phyloP scores from a whole-genome alignment of 2,113 vertebrate species.

The Thinocorus orbignyianus region DNA sequence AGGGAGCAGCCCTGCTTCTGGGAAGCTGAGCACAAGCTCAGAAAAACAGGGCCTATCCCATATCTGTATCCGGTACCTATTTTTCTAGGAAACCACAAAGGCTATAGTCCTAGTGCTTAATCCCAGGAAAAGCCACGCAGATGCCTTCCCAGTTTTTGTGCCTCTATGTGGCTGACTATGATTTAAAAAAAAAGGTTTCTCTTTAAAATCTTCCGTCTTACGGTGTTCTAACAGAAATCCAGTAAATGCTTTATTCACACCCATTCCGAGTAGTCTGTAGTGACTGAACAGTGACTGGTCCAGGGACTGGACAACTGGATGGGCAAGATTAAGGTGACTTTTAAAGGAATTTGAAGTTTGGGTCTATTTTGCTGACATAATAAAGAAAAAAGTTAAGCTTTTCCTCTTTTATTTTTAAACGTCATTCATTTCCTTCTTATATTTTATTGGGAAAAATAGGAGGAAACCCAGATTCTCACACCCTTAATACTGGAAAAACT shows the following conservation, averaged over 20 bases:
- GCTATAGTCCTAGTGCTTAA: not conserved
- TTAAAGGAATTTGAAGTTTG: not conserved
- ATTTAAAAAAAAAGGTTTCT: not conserved
- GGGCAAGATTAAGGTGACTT: not conserved
- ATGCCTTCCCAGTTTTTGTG: not conserved
- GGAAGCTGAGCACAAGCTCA: not conserved
- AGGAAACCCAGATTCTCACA: constrained; percentile 50
- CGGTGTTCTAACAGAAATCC: not conserved
- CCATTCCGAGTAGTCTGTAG: not conserved
- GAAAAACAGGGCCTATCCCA: accelerated
- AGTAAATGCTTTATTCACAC: not conserved
- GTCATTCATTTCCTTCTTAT: constrained; percentile 15
- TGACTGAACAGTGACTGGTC: not conserved
- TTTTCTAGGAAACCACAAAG: not conserved
- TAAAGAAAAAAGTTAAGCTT: constrained; percentile 16
- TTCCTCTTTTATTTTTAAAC: constrained; percentile 9
- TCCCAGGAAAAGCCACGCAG: not conserved
- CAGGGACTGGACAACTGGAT: not conserved
- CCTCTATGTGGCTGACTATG: not conserved
- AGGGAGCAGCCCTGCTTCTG: not conserved
- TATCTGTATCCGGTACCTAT: accelerated
- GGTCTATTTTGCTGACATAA: not conserved
- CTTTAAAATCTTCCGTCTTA: not conserved
- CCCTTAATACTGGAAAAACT: not conserved
- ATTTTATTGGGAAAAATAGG: constrained; percentile 33